Conservation (phyloP, 2,113 vertebrate genomes). For the Azemiops feae region DNA sequence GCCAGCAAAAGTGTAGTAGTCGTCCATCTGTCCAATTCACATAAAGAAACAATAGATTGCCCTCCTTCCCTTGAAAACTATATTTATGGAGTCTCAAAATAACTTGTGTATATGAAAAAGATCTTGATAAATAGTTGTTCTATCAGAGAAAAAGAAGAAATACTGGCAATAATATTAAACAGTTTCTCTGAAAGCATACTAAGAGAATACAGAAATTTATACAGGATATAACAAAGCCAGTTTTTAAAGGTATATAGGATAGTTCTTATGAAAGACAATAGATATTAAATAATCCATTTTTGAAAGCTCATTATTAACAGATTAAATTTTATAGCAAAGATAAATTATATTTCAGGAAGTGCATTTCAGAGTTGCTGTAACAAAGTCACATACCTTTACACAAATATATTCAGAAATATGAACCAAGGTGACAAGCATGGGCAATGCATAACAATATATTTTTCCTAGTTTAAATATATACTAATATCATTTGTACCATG, state of each 20-base stretch:
- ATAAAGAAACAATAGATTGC: neutral
- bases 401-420: fast-evolving
- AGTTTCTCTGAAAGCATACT: neutral
- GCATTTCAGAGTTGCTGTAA: neutral
- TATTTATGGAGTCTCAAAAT: conserved; percentile 19
- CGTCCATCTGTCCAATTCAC: neutral
- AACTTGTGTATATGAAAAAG: fast-evolving
- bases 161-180: neutral
- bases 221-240: neutral
- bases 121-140: neutral
- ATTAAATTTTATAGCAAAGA: neutral
- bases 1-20: conserved; percentile 7
- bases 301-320: neutral
- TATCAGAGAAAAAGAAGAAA: neutral
- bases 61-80: neutral
- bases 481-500: neutral
- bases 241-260: neutral
- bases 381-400: neutral
- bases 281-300: neutral
- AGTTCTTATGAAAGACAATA: neutral
- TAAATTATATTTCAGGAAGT: neutral
- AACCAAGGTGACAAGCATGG: fast-evolving
- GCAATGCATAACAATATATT: neutral
- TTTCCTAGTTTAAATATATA: neutral
- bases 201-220: neutral